phyloP scores from a whole-genome alignment of 1,140 invertebrate species.

The Centruroides vittatus region DNA sequence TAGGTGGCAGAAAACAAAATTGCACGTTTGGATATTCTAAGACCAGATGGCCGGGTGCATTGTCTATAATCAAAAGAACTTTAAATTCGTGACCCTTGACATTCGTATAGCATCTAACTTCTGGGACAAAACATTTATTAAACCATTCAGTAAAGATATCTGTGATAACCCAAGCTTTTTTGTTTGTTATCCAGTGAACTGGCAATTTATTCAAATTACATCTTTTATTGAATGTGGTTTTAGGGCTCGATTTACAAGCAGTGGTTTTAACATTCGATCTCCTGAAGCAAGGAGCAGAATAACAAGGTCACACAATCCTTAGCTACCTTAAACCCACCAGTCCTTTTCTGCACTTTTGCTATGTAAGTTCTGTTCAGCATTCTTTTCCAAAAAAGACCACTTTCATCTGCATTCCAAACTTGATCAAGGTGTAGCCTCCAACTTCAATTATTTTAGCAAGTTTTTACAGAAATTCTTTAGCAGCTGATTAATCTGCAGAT shows the following conservation, averaged over 20 bases:
- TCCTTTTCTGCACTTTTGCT: slow-evolving; percentile 26
- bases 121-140: not conserved
- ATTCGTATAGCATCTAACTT: slow-evolving; percentile 5
- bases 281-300: slow-evolving; percentile 29
- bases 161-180: slow-evolving; percentile 29
- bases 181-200: slow-evolving; percentile 29
- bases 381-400: slow-evolving; percentile 27
- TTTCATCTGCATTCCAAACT: slow-evolving; percentile 32
- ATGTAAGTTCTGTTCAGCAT: slow-evolving; percentile 17
- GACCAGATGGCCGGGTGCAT: slow-evolving; percentile 1
- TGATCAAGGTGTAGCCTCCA: slow-evolving; percentile 20
- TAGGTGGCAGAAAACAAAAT: slow-evolving; percentile 2
- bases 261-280: slow-evolving; percentile 29
- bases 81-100: slow-evolving; percentile 4
- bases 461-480: too few relatives aligned
- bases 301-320: slow-evolving; percentile 34
- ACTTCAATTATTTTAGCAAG: too few relatives aligned
- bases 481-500: too few relatives aligned
- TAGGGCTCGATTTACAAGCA: slow-evolving; percentile 30
- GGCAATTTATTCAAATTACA: slow-evolving; percentile 24
- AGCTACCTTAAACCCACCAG: slow-evolving; percentile 29
- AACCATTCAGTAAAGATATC: slow-evolving; percentile 28
- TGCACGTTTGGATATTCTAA: slow-evolving; percentile 3
- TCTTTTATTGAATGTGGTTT: slow-evolving; percentile 26
- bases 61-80: slow-evolving; percentile 5